Percentiles rank a stretch among this genome's conserved stretches.
Evolutionary conservation across 1,140 invertebrate genomes (phyloP).

Genomic region (Sitobion miscanthi): DNA sequence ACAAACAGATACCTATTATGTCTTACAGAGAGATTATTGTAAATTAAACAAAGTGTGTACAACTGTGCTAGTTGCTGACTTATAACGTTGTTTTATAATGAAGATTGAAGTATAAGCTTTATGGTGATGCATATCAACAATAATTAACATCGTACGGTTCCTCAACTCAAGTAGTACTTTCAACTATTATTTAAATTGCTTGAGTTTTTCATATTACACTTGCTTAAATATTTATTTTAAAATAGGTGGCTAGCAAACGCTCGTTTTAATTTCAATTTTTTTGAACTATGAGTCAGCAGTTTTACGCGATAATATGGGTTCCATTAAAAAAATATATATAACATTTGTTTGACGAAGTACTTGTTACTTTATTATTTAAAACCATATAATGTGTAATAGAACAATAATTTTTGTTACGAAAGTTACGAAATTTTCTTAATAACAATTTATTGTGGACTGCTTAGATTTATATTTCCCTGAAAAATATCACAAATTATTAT

Average conservation of each 20-base stretch:
- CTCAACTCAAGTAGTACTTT: background rate
- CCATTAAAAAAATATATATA: background rate
- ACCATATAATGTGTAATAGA: background rate
- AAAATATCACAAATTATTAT: background rate
- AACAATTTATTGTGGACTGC: background rate
- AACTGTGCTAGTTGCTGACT: background rate
- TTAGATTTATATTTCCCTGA: background rate
- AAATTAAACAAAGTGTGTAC: background rate
- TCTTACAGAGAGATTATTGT: too few relatives aligned
- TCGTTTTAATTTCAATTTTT: background rate
- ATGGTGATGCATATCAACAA: background rate
- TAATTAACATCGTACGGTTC: background rate
- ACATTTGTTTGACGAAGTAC: background rate
- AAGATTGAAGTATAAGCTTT: background rate
- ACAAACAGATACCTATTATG: too few relatives aligned
- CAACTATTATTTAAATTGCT: background rate
- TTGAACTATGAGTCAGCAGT: background rate
- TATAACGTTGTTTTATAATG: background rate
- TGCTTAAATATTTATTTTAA: background rate
- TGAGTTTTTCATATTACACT: background rate
- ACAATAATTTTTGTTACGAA: background rate
- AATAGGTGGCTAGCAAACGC: background rate
- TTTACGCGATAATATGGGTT: background rate
- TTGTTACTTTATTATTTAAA: background rate
- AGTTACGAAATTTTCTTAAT: background rate